A percentile compares a stretch with the other conserved stretches of the same genome.
phyloP scores from a whole-genome alignment of 2,113 vertebrate genomes.

The Sialia sialis region DNA sequence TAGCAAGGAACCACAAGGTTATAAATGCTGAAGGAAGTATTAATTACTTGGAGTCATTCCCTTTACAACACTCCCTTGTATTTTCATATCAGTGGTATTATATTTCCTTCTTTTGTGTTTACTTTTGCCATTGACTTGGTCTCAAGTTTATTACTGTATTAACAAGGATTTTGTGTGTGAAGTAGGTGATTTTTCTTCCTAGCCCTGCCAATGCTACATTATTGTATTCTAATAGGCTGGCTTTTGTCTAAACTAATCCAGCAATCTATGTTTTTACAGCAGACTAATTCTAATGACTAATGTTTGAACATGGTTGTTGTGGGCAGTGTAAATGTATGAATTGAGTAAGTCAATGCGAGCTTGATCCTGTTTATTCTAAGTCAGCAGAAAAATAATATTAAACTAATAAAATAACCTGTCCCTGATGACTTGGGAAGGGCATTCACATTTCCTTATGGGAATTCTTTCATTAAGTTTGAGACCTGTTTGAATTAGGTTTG shows the following conservation, averaged over 20 bases:
- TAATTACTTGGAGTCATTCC: neutral
- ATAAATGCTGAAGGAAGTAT: neutral
- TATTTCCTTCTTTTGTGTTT: constrained; percentile 32
- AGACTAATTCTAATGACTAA: neutral
- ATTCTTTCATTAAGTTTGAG: neutral
- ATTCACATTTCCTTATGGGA: neutral
- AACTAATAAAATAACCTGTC: neutral
- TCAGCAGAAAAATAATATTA: neutral
- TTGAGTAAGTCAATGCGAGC: neutral
- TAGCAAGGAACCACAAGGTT: neutral
- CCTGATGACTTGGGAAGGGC: neutral
- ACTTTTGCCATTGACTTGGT: neutral
- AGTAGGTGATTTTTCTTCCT: constrained; percentile 1
- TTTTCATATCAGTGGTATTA: neutral
- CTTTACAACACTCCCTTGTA: constrained; percentile 24
- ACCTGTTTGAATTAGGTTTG: neutral
- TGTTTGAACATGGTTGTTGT: neutral
- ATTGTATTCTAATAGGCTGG: neutral
- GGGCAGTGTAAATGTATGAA: neutral
- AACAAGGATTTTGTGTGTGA: constrained; percentile 15
- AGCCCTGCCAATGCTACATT: neutral
- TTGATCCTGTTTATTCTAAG: neutral
- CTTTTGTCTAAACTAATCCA: neutral
- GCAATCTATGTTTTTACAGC: constrained; percentile 7
- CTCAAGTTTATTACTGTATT: constrained; percentile 28